These are phyloP conservation scores for Gila robusta DNA, from an alignment of 2,797 vertebrate species.

Conservation along the genomic window DNA sequence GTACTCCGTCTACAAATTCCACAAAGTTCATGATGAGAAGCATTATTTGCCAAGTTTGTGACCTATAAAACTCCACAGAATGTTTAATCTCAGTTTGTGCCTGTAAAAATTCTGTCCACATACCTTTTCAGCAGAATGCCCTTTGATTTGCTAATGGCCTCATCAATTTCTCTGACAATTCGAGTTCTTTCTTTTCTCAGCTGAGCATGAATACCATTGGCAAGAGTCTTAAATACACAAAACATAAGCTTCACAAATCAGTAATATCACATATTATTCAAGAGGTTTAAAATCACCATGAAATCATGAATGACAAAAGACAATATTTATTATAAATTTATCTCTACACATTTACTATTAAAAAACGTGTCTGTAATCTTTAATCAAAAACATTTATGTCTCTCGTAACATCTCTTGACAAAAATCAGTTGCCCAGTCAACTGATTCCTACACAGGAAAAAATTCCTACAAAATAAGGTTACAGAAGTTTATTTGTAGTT, in stretches of 20 bases:
- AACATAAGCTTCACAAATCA: neutral
- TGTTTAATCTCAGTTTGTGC: neutral
- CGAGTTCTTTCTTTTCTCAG: constrained; percentile 65
- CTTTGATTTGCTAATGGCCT: constrained; percentile 63
- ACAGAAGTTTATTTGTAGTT: neutral
- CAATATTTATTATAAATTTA: neutral
- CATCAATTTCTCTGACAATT: constrained; percentile 69
- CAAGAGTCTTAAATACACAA: constrained; percentile 66
- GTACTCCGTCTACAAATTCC: constrained; percentile 62
- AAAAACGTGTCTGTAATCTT: neutral
- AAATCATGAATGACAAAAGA: neutral
- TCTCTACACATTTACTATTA: neutral
- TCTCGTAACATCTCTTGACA: neutral
- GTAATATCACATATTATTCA: neutral
- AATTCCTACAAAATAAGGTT: neutral
- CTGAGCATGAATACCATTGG: constrained; percentile 59
- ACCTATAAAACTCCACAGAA: neutral
- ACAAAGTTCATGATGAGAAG: neutral
- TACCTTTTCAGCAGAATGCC: constrained; percentile 72
- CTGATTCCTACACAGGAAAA: neutral
- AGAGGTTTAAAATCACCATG: neutral
- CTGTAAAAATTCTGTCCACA: neutral
- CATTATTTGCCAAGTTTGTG: neutral
- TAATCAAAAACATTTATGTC: neutral
- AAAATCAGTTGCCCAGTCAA: neutral